Base-by-base conservation (phyloP, 2,113 vertebrate species). In the Calidris pygmaea region DNA sequence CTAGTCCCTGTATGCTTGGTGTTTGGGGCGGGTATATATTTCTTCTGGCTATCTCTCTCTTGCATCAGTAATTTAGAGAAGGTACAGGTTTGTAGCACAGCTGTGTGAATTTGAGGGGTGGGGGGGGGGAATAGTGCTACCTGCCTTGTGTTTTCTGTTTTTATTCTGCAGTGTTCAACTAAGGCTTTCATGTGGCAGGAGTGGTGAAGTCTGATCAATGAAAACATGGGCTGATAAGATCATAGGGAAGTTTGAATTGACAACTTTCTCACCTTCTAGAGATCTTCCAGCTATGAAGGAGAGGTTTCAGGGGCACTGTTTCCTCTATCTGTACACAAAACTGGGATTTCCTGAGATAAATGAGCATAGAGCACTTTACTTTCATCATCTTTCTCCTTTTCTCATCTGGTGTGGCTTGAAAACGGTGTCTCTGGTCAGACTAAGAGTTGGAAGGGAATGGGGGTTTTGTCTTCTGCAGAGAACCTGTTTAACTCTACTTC, bases 11-110 rank as follows among this genome's bases (percentile, higher is more conserved):
- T 58, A 41, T 14, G 8, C 45, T 67, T 32, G 3, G 7, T 26
- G 32, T 14, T 18, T 19, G 24, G 21, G 41, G 18, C 0, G 0
- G 62, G 10, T 70, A 3, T 62, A 0, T 65, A 3, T 77, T 37
- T 75, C 67, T 58, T 56, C 35, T 66, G 41, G 9, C 55, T 73
- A 4, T 71, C 52, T 85, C 62, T 78, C 48, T 77, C n/a, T 74
- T 80, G n/a, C 37, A 52, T 77, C 72, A 67, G 41, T 90, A 86
- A 35, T 83, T 74, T 74, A 85, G 55, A 90, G 59, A 63, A 95
- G 68, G 63, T 80, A 53, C 39, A 39, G 35, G 34, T 87, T 87
- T 75, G 24, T 88, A 60, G 60, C 45, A 71, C 53, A 75, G 58
- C 52, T 60, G 5, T 83, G 35, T 77, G 86, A 87, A 74, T 83